These are phyloP conservation scores for Colinus virginianus DNA, from an alignment of 2,113 vertebrate genomes.

Conservation along the genomic window DNA sequence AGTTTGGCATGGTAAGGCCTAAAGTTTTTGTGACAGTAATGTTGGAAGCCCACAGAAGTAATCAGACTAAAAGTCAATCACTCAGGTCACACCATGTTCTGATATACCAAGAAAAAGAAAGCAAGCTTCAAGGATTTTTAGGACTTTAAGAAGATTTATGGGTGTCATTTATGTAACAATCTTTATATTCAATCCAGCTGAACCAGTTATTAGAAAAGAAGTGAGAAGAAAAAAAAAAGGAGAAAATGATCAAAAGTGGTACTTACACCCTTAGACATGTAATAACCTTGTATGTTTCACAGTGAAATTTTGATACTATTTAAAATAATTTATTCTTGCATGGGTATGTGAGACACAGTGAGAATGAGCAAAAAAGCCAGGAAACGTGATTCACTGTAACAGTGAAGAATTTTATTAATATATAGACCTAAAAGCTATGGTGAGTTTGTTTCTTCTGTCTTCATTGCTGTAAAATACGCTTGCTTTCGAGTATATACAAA, in stretches of 20 bases:
- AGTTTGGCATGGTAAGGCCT: neutral
- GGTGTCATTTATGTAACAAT: neutral
- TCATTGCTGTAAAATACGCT: neutral
- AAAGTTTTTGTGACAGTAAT: neutral
- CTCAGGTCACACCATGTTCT: neutral
- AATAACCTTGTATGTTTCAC: neutral
- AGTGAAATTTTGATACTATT: neutral
- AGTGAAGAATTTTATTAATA: neutral
- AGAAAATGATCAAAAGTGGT: neutral
- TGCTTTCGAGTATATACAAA: neutral
- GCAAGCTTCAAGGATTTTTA: neutral
- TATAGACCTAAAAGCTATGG: neutral
- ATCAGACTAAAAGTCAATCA: neutral
- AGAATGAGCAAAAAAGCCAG: neutral
- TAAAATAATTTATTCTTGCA: neutral
- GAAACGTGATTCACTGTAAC: neutral
- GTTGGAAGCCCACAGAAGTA: neutral
- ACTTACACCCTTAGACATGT: neutral
- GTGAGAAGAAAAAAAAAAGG: rapidly evolving
- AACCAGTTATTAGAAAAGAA: neutral
- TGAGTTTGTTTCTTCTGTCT: neutral
- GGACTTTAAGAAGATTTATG: neutral
- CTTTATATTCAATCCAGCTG: neutral
- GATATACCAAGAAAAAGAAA: neutral
- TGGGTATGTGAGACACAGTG: rapidly evolving